Conservation (phyloP, 2,797 vertebrate species). For the Lepidocolaptes lacrymiger region DNA sequence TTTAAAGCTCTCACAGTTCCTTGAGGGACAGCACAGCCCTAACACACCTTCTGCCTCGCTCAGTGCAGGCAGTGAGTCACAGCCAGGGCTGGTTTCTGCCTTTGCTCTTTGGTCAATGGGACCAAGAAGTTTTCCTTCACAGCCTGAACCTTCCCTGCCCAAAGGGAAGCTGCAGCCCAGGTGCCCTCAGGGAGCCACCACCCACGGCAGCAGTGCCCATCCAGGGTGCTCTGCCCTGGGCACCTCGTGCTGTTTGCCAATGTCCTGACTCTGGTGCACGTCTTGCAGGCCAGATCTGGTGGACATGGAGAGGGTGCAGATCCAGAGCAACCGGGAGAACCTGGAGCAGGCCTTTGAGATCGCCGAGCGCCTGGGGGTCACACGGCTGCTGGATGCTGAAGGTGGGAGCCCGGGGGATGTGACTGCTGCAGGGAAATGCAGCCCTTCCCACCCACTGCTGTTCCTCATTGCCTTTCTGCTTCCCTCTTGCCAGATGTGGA, state of each 20-base stretch:
- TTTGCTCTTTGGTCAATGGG: background rate
- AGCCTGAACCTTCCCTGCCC: background rate
- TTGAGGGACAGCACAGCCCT: background rate
- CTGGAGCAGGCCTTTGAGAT: constrained; percentile 98
- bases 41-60: background rate
- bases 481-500: constrained; percentile 87
- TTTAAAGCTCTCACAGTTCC: background rate
- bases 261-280: rapidly evolving
- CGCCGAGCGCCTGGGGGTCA: constrained; percentile 93
- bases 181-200: background rate
- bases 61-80: background rate
- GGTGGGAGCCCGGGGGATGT: constrained; percentile 70
- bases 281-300: constrained; percentile 93
- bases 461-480: constrained; percentile 11
- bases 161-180: background rate
- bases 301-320: constrained; percentile 92
- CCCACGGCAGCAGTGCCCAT: rapidly evolving
- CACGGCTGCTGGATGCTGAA: constrained; percentile 94
- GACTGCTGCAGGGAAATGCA: background rate
- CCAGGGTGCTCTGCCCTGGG: background rate
- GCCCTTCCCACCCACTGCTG: background rate
- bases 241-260: background rate
- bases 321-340: constrained; percentile 93
- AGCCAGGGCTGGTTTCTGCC: background rate
- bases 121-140: background rate